Percentiles rank a stretch among this genome's conserved stretches.
Conservation (phyloP, 2,113 vertebrate species). For the Prochilodus magdalenae region DNA sequence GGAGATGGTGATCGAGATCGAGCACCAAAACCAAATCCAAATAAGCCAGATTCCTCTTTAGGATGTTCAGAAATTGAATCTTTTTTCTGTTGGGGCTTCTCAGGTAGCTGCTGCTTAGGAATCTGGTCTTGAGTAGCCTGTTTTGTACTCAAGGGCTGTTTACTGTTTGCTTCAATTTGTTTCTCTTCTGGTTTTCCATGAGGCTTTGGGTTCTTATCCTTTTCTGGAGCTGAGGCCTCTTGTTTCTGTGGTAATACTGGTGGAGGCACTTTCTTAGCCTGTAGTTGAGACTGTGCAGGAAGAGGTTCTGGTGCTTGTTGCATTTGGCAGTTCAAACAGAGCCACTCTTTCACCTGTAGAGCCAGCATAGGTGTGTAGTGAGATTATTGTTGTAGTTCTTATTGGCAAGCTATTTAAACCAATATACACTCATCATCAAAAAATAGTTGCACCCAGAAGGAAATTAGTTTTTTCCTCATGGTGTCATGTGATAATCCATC, state of each 20-base stretch:
- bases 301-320: slow-evolving; percentile 74
- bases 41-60: slow-evolving; percentile 74
- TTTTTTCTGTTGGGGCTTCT: slow-evolving; percentile 65
- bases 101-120: slow-evolving; percentile 53
- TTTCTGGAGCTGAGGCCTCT: slow-evolving; percentile 57
- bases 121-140: slow-evolving; percentile 55
- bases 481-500: too few species aligned
- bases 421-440: too few species aligned
- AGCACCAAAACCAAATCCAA: slow-evolving; percentile 80
- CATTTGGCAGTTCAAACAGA: slow-evolving; percentile 90
- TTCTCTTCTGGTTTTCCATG: slow-evolving; percentile 63
- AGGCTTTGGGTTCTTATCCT: slow-evolving; percentile 26
- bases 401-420: background rate
- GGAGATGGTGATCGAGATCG: slow-evolving; percentile 48
- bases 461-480: too few species aligned
- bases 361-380: background rate
- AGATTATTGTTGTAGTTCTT: background rate
- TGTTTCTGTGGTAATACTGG: slow-evolving; percentile 37
- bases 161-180: slow-evolving; percentile 63
- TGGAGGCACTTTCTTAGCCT: slow-evolving; percentile 60
- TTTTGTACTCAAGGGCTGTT: background rate
- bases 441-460: too few species aligned
- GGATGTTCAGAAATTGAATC: slow-evolving; percentile 55
- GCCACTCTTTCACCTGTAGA: slow-evolving; percentile 83
- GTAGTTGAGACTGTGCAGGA: slow-evolving; percentile 62